Evolutionary conservation across 1,140 invertebrate species (phyloP).

Genomic region (Aphaenogaster rudis): DNA sequence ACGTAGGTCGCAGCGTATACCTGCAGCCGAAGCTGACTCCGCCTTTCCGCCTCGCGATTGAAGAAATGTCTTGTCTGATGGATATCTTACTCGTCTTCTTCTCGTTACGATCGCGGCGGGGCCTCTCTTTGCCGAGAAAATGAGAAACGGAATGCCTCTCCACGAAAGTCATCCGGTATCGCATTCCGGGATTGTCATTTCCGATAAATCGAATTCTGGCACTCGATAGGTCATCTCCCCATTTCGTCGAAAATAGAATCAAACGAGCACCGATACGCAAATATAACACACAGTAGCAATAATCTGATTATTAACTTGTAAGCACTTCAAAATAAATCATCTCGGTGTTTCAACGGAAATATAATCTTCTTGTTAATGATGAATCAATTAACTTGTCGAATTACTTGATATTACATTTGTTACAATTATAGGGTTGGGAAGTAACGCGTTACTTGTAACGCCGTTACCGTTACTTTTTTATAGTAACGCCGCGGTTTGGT

Average conservation of each 20-base stretch:
- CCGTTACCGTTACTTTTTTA: too few relatives aligned
- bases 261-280: background rate
- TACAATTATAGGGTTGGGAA: too few relatives aligned
- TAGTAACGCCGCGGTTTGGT: too few relatives aligned
- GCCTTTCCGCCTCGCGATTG: constrained; percentile 23
- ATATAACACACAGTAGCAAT: background rate
- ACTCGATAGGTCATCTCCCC: background rate
- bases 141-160: background rate
- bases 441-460: too few relatives aligned
- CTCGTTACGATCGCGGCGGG: constrained; percentile 17
- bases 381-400: background rate
- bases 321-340: background rate
- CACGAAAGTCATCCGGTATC: background rate
- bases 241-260: constrained; percentile 3
- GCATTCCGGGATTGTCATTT: constrained; percentile 22
- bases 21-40: constrained; percentile 24
- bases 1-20: constrained; percentile 45
- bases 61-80: constrained; percentile 28
- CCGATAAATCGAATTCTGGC: background rate
- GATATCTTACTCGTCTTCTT: constrained; percentile 27
- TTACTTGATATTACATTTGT: background rate
- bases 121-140: background rate
- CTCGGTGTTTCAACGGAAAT: background rate
- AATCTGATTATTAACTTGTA: background rate
- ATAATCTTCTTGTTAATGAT: background rate